Evolutionary conservation across 2,888 invertebrate genomes (phyloP).

Genomic region (Eulithis prunata): DNA sequence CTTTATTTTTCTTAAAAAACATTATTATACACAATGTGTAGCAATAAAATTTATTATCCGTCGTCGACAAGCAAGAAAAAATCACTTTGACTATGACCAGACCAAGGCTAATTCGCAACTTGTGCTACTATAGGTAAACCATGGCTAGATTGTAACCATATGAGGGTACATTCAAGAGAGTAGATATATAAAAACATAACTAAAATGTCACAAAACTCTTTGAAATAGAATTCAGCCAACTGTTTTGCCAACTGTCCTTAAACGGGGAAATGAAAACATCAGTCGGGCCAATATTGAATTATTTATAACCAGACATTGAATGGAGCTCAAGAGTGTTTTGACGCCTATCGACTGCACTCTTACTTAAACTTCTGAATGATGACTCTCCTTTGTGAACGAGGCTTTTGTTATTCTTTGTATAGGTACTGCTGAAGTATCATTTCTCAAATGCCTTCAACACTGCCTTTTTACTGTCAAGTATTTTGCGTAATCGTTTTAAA

Average conservation of each 20-base stretch:
- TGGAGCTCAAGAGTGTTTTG: constrained; percentile 69
- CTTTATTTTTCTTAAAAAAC: too few species aligned
- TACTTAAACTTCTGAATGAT: constrained; percentile 79
- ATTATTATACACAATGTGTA: too few species aligned
- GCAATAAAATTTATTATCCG: too few species aligned
- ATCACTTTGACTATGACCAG: too few species aligned
- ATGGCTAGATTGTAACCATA: too few species aligned
- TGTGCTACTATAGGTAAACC: too few species aligned
- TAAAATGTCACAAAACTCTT: neutral
- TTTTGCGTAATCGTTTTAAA: constrained; percentile 19
- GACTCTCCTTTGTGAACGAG: constrained; percentile 61
- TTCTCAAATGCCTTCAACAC: constrained; percentile 42
- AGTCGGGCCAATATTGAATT: constrained; percentile 72
- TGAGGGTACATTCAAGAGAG: too few species aligned
- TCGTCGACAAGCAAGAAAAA: too few species aligned
- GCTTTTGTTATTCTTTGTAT: constrained; percentile 57
- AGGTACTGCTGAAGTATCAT: constrained; percentile 42
- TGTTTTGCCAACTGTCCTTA: constrained; percentile 46
- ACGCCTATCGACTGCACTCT: constrained; percentile 77
- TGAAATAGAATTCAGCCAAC: constrained; percentile 5
- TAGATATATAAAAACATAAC: too few species aligned
- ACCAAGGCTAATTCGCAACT: too few species aligned
- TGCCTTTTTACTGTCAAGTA: constrained; percentile 23
- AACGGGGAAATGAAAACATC: constrained; percentile 53
- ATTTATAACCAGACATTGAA: constrained; percentile 77